These are phyloP conservation scores for Cantharis nigra DNA, from an alignment of 2,888 invertebrate genomes.

Conservation along the genomic window DNA sequence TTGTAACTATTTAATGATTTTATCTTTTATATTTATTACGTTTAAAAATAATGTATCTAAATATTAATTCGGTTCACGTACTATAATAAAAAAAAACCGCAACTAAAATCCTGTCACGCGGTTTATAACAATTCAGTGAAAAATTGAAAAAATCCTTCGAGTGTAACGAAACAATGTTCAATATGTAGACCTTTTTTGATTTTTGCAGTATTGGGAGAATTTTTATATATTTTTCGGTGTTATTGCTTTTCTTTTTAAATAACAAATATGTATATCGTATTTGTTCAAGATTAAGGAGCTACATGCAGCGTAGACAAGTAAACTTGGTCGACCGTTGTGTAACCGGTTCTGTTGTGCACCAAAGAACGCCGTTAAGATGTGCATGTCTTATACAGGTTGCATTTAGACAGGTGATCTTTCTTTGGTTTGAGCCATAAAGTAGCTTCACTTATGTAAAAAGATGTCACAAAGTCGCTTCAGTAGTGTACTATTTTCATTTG, in stretches of 20 bases:
- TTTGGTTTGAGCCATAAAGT: slow-evolving; percentile 23
- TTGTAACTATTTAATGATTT: slow-evolving; percentile 13
- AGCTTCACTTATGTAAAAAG: slow-evolving; percentile 21
- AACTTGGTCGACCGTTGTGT: slow-evolving; percentile 27
- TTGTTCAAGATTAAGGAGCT: slow-evolving; percentile 31
- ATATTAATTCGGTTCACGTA: slow-evolving; percentile 20
- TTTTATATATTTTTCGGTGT: not conserved
- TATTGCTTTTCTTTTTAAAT: not conserved
- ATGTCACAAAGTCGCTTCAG: slow-evolving; percentile 21
- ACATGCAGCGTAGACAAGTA: slow-evolving; percentile 29
- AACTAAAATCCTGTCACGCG: slow-evolving; percentile 5
- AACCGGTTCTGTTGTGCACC: slow-evolving; percentile 24
- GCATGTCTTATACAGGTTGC: slow-evolving; percentile 23
- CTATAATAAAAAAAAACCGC: slow-evolving; percentile 1
- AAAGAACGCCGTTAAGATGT: slow-evolving; percentile 26
- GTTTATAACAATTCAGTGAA: slow-evolving; percentile 1
- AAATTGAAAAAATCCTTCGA: slow-evolving; percentile 4
- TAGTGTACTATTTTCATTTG: not conserved
- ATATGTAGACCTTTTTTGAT: not conserved
- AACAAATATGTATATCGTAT: slow-evolving; percentile 15
- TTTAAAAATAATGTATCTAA: slow-evolving; percentile 15
- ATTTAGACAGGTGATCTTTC: slow-evolving; percentile 24
- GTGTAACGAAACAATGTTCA: not conserved
- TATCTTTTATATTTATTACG: slow-evolving; percentile 21
- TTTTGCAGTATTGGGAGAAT: not conserved